Percentiles rank a stretch among this genome's conserved stretches.
These are phyloP conservation scores for Aromia moschata DNA, from an alignment of 2,888 invertebrate species.

Conservation along the genomic window DNA sequence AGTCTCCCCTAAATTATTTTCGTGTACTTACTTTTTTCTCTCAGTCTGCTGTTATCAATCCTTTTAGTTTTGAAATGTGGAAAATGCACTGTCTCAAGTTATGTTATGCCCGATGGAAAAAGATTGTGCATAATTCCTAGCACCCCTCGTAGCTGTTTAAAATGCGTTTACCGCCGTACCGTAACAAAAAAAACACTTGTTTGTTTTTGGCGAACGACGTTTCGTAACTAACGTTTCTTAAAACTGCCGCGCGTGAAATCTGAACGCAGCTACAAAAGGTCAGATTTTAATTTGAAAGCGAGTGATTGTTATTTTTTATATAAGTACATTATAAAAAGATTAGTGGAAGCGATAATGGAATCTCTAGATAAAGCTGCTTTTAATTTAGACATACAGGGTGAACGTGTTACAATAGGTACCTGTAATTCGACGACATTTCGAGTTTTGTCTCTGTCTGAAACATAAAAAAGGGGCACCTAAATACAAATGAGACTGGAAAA, in stretches of 20 bases:
- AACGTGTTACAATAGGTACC: neutral
- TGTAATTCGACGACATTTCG: too few relatives aligned
- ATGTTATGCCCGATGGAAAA: conserved; percentile 8
- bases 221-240: conserved; percentile 2
- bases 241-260: neutral
- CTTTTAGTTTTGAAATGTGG: too few relatives aligned
- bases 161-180: too few relatives aligned
- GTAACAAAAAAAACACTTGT: too few relatives aligned
- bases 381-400: neutral
- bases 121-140: conserved; percentile 13
- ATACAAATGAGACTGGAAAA: too few relatives aligned
- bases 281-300: conserved; percentile 9
- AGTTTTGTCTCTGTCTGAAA: too few relatives aligned
- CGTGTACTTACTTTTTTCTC: too few relatives aligned
- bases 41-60: too few relatives aligned
- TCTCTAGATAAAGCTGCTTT: conserved; percentile 8
- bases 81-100: too few relatives aligned
- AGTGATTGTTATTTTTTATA: conserved; percentile 10
- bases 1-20: too few relatives aligned
- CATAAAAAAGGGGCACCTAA: too few relatives aligned
- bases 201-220: neutral
- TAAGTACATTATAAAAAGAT: conserved; percentile 7
- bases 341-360: conserved; percentile 8
- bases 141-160: neutral
- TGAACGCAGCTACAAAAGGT: neutral